phyloP scores from a whole-genome alignment of 2,113 vertebrate genomes.

The Carassius auratus region DNA sequence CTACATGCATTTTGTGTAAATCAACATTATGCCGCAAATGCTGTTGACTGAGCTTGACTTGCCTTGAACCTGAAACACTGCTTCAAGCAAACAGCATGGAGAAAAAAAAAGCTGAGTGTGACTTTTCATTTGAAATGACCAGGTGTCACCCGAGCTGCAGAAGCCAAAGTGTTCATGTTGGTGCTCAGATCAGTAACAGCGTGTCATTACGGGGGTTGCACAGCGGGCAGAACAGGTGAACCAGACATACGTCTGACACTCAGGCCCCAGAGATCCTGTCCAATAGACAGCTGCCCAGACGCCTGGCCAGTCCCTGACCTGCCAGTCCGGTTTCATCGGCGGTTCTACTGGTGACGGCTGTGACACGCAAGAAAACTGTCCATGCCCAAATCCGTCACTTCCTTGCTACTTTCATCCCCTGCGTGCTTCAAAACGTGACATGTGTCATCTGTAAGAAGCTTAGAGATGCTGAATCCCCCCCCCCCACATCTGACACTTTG shows the following conservation, averaged over 20 bases:
- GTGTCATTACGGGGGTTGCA: conserved; percentile 37
- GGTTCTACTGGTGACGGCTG: conserved; percentile 70
- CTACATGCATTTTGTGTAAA: background rate
- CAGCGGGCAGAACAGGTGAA: conserved; percentile 48
- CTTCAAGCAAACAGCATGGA: background rate
- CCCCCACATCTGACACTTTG: conserved; percentile 77
- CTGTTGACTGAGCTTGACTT: background rate
- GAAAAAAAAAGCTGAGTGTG: conserved; percentile 11
- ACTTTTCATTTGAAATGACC: conserved; percentile 37
- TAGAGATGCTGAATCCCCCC: conserved; percentile 78
- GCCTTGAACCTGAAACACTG: background rate
- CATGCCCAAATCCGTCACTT: conserved; percentile 73
- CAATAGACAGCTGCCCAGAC: conserved; percentile 67
- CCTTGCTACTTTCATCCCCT: conserved; percentile 77
- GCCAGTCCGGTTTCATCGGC: conserved; percentile 72
- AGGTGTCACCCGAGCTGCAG: conserved; percentile 21
- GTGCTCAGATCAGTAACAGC: conserved; percentile 49
- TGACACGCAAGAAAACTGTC: conserved; percentile 69
- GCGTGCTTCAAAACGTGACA: conserved; percentile 81
- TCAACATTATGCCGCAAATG: background rate
- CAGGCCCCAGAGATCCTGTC: conserved; percentile 62
- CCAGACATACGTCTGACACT: conserved; percentile 58
- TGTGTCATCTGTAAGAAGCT: conserved; percentile 83
- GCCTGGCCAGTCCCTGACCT: conserved; percentile 64
- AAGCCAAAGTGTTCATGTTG: conserved; percentile 47